Base-by-base conservation (phyloP, 2,888 invertebrate species). In the Limnephilus rhombicus region DNA sequence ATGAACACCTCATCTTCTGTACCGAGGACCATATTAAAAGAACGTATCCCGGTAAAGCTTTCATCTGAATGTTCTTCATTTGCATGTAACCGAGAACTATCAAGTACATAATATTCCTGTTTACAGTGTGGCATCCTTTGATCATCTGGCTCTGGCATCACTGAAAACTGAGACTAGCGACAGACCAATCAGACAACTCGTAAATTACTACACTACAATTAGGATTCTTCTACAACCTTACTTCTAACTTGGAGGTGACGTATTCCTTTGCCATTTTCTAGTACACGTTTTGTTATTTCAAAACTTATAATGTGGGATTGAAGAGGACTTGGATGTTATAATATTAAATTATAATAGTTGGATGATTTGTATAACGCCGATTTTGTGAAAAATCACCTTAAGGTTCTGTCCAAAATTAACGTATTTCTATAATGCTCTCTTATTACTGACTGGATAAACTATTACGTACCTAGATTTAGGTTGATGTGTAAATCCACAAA, bases 201-300 rank as follows among this genome's bases (percentile, higher is more conserved):
- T 92, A 90, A 92, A 90, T 92, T 89, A 92, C 81, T n/a, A 9
- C 80, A 31, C 83, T 82, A 83, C 90, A 90, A 90, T 90, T 90
- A 90, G 90, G 53, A 90, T 83, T 29, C 31, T 83, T 82, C 81
- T 80, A 12, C 11, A 15, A n/a, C 12, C 49, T 34, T 68, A 31
- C 29, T 87, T 87, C 15, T 87, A 24, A 11, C 45, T n/a, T n/a
- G 81, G 29, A 68, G 24, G 24, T 68, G 68, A 68, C 24, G 68
- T 68, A 24, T 68, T 68, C 24, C 24, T 68, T 68, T 68, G 68
- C 68, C 24, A 24, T 68, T 68, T 68, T 68, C 68, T 68, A 9
- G 24, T 68, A 68, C 68, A 68, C n/a, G 24, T 68, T n/a, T n/a
- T 68, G 24, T 68, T 24, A 68, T 9, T 24, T 24, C 68, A 68